Evolutionary conservation across 1,140 invertebrate species (phyloP).

Genomic region (Ceratosolen solmsi): DNA sequence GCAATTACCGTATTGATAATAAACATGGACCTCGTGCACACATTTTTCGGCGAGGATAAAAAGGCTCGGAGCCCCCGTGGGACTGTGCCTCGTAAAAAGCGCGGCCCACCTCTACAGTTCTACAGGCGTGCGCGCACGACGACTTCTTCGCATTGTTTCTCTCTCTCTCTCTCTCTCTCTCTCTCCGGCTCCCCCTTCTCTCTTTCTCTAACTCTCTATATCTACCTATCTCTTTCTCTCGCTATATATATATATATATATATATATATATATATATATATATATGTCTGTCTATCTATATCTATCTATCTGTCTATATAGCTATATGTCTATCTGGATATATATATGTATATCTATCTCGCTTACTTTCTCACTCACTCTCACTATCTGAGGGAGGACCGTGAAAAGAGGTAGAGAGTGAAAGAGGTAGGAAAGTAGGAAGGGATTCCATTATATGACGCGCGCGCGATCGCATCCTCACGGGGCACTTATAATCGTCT

Average conservation of each 20-base stretch:
- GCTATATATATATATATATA: too few relatives aligned
- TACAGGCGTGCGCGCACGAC: not conserved
- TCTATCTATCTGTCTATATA: too few relatives aligned
- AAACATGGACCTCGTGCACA: constrained; percentile 15
- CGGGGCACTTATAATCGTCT: constrained; percentile 58
- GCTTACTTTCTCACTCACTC: too few relatives aligned
- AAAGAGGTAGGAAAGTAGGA: not conserved
- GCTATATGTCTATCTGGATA: too few relatives aligned
- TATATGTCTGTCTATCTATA: too few relatives aligned
- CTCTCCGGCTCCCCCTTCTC: not conserved
- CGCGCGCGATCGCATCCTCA: constrained; percentile 10
- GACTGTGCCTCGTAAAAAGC: constrained; percentile 34
- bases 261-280: too few relatives aligned
- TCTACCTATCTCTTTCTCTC: too few relatives aligned
- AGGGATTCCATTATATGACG: constrained; percentile 28
- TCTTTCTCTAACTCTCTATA: too few relatives aligned
- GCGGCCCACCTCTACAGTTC: constrained; percentile 8
- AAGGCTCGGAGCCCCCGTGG: constrained; percentile 31
- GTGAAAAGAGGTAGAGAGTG: constrained; percentile 1
- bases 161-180: constrained; percentile 28
- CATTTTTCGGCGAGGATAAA: constrained; percentile 52
- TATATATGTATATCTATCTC: too few relatives aligned
- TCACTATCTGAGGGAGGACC: not conserved
- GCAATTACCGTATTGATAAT: constrained; percentile 53
- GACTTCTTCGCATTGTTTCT: constrained; percentile 35